Conservation (phyloP, 2,113 vertebrate genomes). For the Sinocyclocheilus anophthalmus region DNA sequence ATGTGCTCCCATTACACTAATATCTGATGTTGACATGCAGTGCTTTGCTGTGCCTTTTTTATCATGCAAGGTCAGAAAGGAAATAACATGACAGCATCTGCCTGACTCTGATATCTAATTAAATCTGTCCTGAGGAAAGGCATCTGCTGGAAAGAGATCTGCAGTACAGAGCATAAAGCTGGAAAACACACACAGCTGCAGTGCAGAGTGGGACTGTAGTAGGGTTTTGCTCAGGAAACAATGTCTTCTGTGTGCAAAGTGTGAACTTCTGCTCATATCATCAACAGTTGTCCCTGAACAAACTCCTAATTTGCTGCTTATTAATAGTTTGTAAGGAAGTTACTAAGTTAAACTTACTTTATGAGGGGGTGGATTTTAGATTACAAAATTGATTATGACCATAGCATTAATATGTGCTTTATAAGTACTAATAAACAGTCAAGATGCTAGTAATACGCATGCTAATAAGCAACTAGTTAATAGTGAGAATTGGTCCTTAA, state of each 20-base stretch:
- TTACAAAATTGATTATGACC: no score
- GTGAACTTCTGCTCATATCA: no score
- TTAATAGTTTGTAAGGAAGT: no score
- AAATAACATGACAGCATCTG: conserved; percentile 10
- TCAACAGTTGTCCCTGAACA: no score
- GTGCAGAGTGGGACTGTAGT: not conserved
- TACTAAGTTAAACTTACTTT: no score
- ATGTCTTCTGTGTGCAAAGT: not conserved
- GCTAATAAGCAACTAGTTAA: no score
- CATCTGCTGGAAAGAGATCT: conserved; percentile 14
- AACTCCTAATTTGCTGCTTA: no score
- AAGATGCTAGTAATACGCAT: no score
- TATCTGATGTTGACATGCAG: not conserved
- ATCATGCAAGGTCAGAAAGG: conserved; percentile 9
- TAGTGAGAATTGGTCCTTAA: no score
- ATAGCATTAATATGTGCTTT: no score
- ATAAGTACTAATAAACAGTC: no score
- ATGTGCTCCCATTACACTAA: not conserved
- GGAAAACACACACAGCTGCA: not conserved
- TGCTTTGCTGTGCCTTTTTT: conserved; percentile 9
- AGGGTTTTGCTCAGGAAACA: not conserved
- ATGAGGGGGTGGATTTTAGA: no score
- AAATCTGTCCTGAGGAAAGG: conserved; percentile 28
- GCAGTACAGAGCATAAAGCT: conserved; percentile 1
- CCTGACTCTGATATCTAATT: conserved; percentile 28